Evolutionary conservation across 2,888 invertebrate genomes (phyloP), one percentile per base, ranked within the genome.

Genomic region (Aspidiotus rigidus): DNA sequence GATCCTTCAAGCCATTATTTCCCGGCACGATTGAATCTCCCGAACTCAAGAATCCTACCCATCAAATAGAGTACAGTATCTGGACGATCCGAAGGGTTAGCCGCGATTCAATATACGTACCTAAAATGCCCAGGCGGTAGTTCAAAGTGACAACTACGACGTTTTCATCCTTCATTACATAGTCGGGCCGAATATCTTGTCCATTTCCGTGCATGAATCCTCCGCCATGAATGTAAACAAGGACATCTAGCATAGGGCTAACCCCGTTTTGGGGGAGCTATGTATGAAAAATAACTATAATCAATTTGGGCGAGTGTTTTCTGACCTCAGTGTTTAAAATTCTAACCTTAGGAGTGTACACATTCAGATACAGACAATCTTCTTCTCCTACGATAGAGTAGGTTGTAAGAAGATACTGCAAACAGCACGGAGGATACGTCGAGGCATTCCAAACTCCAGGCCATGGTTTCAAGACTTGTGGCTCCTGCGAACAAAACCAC

Each of bases 1-100:
- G 89, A 79, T 89, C 89, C 75, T 87, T 88, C 42, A 89, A 75
- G 0, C 89, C 89, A 74, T 83, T 83, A 77, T 89, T 89, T 7
- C 87, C 87, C 0, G 89, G 85, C 0, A 86, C 79, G 0, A 81
- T 75, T 0, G 83, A 81, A 73, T 89, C 88, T 49, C 85, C 88
- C 0, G 89, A 88, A 75, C 87, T 88, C 0, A 89, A 78, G 76
- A 90, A 89, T 62, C 90, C 88, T 86, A 74, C n/a, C 69, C 69
- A 64, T 16, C 66, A 41, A 61, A 17, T 13, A 55, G 3, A 16
- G n/a, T 55, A 55, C 1, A 11, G 15, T 53, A 49, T n/a, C n/a
- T n/a, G 2, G 28, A 28, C 28, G 28, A 28, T 28, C 28, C 28
- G 1, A 28, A 28, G 5, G 28, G 28, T 28, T 28, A 28, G 28